phyloP scores from a whole-genome alignment of 2,797 vertebrate genomes.

The Fringilla coelebs region DNA sequence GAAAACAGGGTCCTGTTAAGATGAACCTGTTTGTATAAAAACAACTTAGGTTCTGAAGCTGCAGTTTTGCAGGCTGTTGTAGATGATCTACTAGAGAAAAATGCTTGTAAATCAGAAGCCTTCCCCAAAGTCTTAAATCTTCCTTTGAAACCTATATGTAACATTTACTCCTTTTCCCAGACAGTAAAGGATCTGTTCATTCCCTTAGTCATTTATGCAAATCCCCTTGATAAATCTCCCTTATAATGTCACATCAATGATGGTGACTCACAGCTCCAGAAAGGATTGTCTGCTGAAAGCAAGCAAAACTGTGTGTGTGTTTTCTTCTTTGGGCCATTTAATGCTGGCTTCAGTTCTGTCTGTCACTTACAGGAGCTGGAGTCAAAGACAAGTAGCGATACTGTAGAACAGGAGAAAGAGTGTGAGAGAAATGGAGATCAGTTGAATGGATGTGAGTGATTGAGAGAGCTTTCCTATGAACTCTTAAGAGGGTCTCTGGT shows the following conservation, averaged over 20 bases:
- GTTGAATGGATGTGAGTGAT: neutral
- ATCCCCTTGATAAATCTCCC: constrained; percentile 40
- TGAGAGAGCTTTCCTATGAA: neutral
- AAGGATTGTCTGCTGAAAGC: constrained; percentile 9
- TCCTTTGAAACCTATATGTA: constrained; percentile 8
- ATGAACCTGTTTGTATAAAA: neutral
- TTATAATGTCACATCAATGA: constrained; percentile 38
- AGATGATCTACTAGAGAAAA: neutral
- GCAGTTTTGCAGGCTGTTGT: neutral
- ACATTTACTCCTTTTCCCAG: constrained; percentile 25
- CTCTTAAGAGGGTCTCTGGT: neutral
- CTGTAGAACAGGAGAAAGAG: neutral
- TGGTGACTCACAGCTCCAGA: constrained; percentile 57
- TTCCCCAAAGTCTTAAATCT: neutral
- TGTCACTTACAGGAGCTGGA: neutral
- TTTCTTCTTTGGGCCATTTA: constrained; percentile 15
- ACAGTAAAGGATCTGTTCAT: constrained; percentile 43
- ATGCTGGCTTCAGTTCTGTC: neutral
- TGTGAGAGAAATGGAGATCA: neutral
- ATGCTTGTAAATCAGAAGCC: neutral
- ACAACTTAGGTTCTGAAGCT: neutral
- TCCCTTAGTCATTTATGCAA: constrained; percentile 61
- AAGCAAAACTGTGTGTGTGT: neutral
- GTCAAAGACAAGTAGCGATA: neutral
- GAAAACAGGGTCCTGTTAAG: neutral